These are phyloP conservation scores for Camponotus vicinus DNA, from an alignment of 1,140 invertebrate genomes.

Conservation along the genomic window DNA sequence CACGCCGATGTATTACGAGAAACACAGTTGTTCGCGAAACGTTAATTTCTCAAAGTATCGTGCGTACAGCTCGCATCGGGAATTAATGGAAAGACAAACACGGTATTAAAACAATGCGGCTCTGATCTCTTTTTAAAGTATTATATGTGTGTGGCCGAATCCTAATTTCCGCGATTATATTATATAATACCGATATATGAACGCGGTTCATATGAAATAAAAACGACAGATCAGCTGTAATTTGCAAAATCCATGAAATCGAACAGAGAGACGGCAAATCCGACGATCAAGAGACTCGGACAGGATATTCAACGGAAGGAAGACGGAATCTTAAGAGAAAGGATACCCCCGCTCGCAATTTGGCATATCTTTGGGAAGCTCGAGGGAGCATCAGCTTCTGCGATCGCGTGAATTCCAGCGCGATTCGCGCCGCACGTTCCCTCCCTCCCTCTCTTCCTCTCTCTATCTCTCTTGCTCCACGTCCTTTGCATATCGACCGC, in stretches of 20 bases:
- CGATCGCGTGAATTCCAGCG: constrained; percentile 71
- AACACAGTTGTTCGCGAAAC: constrained; percentile 18
- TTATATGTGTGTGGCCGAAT: no score
- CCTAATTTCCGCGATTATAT: neutral
- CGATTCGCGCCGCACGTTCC: constrained; percentile 34
- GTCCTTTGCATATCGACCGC: constrained; percentile 34
- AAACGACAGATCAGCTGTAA: neutral
- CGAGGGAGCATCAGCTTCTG: neutral
- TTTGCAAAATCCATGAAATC: neutral
- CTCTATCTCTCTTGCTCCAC: constrained; percentile 43
- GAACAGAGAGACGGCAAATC: neutral
- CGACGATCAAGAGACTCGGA: neutral
- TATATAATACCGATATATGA: no score
- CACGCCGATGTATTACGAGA: constrained; percentile 12
- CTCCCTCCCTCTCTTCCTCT: constrained; percentile 41
- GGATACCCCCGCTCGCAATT: constrained; percentile 1
- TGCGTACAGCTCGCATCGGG: constrained; percentile 21
- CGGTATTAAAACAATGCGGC: neutral
- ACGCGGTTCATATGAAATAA: neutral
- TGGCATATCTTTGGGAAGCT: neutral
- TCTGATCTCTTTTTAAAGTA: neutral
- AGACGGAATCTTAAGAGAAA: constrained; percentile 3
- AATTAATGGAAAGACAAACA: neutral
- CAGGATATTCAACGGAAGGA: neutral
- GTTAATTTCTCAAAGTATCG: constrained; percentile 62